Evolutionary conservation across 2,797 vertebrate species (phyloP), one percentile per base, ranked within the genome.

Genomic region (Acridotheres tristis): DNA sequence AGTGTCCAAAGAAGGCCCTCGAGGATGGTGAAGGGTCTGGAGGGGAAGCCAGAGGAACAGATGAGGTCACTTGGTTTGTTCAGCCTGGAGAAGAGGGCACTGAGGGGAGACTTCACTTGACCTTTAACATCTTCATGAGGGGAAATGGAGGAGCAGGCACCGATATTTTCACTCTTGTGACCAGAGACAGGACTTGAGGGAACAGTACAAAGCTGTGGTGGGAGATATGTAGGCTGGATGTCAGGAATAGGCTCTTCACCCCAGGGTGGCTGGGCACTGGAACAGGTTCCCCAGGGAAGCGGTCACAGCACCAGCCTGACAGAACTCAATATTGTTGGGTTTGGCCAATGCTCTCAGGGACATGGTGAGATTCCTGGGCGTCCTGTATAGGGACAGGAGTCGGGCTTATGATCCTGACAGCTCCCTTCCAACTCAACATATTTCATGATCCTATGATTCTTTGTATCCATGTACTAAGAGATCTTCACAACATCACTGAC

Each of bases 21-120:
- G 1, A 67, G 9, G 30, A 43, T 9, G 9, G 22, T 32, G 9
- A 75, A 43, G 26, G 16, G 27, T 32, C 48, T 62, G 50, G 32
- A 82, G 13, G 6, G 7, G 27, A 82, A 26, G 16, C 20, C 2
- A 4, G 29, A 71, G 57, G 25, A 83, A 29, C 0, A 0, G 7
- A 23, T 26, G 17, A 57, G 12, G 4, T 38, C 10, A 38, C 57
- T 21, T 51, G 57, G n/a, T 51, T 2, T 83, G 20, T 26, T 45
- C 38, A 45, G 29, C 55, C 32, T 58, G 43, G 17, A 50, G 48
- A 50, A 50, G 26, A 69, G 6, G 16, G 68, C 32, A 63, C 19
- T 50, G 50, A 38, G 13, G 11, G 23, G 11, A 63, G 16, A 82
- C 4, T 26, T 62, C 13, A 21, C 1, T 69, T 20, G 19, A 30